Base-by-base conservation (phyloP, 1,140 invertebrate species). In the Macrobrachium nipponense region DNA sequence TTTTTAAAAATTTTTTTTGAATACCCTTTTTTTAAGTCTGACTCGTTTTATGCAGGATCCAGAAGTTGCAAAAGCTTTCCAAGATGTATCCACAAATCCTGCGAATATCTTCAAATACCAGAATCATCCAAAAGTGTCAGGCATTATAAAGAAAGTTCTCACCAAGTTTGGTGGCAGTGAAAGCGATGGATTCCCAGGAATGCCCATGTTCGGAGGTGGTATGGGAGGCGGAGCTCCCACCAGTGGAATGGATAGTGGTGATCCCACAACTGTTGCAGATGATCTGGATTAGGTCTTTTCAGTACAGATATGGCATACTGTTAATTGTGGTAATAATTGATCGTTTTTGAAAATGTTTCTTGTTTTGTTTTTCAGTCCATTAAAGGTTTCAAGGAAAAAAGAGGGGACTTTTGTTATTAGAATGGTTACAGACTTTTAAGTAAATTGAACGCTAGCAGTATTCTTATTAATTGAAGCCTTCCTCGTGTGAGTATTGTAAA, bases 61-160 rank as follows among this genome's bases (percentile, higher is more conserved):
- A 4, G 96, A 97, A 91, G 93, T 98, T 12, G 92, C 94, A 0
- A 93, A 93, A 12, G 96, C 96, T 14, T 95, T 98, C 90, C 91
- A 93, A 87, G 96, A 97, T 88, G 95, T 97, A 27, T 94, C 94
- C 4, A 88, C 91, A 11, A 96, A 98, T 92, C 96, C 96, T 14
- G 92, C 93, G 14, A 97, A 97, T 90, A 94, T 97, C 60, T 91
- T 94, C 14, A 98, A 98, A 91, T 97, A 98, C 89, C 94, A 96
- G 89, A 94, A 93, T 84, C 97, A 98, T 92, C 96, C 96, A 0
- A 98, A 97, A 92, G 92, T 98, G 4, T 93, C 94, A 90, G 91
- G 93, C 64, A 90, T 97, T 44, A 94, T 97, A 59, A 93, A 93
- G 72, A 96, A 96, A 90, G 90, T 97, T 88, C 93, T 94, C n/a